Conservation (phyloP, 2,888 invertebrate species). For the Oasisia sp. region DNA sequence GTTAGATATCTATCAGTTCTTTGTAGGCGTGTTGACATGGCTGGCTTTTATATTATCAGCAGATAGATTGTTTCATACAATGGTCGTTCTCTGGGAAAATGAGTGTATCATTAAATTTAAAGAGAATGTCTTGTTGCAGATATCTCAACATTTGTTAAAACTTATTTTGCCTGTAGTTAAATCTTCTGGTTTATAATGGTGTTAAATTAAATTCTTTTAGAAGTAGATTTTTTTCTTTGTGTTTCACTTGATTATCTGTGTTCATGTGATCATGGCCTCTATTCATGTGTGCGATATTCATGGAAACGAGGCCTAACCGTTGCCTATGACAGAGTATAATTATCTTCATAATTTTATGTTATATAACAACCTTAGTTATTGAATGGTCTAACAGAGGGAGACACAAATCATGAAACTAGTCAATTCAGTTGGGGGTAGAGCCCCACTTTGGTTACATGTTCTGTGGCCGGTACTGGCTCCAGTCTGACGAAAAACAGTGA, state of each 20-base stretch:
- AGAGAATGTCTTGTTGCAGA: neutral
- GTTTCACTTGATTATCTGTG: neutral
- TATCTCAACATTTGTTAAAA: neutral
- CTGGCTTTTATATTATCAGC: neutral
- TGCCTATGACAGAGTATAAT: neutral
- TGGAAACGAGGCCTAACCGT: neutral
- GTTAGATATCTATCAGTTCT: neutral
- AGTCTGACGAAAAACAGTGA: neutral
- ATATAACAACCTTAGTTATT: neutral
- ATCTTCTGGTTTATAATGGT: neutral
- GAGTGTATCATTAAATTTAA: neutral
- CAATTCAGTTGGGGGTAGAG: neutral
- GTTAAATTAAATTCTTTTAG: neutral
- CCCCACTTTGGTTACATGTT: neutral
- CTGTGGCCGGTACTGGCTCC: neutral
- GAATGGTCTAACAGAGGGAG: constrained; percentile 12
- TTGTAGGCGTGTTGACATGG: neutral
- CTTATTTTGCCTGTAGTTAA: neutral
- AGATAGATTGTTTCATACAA: neutral
- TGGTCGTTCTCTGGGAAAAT: constrained; percentile 2
- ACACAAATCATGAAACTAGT: neutral
- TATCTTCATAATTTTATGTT: neutral
- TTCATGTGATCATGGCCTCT: neutral
- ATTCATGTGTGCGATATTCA: neutral
- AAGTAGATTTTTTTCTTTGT: neutral